These are phyloP conservation scores for Caranx ignobilis DNA, from an alignment of 2,113 vertebrate genomes.

Conservation along the genomic window DNA sequence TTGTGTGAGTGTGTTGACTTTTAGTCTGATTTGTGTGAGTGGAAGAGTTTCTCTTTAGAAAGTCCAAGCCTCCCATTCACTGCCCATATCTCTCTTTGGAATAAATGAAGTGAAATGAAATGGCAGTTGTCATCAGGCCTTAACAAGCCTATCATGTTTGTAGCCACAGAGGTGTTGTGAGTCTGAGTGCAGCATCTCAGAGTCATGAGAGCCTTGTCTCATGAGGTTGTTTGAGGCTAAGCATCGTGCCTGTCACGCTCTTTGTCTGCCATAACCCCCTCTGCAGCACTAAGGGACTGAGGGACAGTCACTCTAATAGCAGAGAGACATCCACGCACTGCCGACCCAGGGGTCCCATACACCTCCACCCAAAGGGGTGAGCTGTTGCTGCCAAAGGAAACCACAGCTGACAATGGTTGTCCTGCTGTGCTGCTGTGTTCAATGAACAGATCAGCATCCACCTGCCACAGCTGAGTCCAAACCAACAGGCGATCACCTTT, in stretches of 20 bases:
- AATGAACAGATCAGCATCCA: conserved; percentile 9
- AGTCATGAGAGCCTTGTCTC: neutral
- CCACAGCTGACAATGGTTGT: neutral
- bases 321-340: neutral
- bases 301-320: neutral
- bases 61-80: neutral
- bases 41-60: neutral
- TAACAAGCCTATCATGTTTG: neutral
- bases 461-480: neutral
- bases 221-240: conserved; percentile 1
- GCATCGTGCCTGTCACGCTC: neutral
- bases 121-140: neutral
- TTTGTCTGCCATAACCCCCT: neutral
- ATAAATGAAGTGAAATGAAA: neutral
- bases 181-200: neutral
- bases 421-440: neutral
- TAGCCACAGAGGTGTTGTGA: neutral
- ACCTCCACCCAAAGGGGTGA: neutral
- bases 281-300: neutral
- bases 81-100: neutral
- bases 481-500: neutral
- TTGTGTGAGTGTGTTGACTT: neutral
- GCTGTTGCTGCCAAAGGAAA: conserved; percentile 1
- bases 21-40: neutral
- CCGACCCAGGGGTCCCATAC: neutral